Base-by-base conservation (phyloP, 2,888 invertebrate species). In the Smittia aterrima region DNA sequence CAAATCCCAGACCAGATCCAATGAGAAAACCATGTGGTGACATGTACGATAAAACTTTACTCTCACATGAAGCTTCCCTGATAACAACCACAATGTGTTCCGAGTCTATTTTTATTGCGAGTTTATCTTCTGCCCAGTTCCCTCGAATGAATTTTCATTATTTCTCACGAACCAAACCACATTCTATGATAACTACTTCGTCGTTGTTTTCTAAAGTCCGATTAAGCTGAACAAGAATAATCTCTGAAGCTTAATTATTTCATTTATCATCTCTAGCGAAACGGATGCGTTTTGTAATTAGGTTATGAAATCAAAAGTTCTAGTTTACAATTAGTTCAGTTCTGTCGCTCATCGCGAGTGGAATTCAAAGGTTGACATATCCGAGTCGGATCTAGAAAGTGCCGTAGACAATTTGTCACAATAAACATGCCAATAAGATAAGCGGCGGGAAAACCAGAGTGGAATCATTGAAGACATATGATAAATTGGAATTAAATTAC, bases 361-460 rank as follows among this genome's bases (percentile, higher is more conserved):
- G 22, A 3, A 58, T 7, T 20, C 47, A 47, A 47, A 47, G 47
- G 47, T 47, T 47, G 11, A n/a, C 11, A 47, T n/a, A 16, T 47
- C n/a, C 47, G 11, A 47, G 27, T 27, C 58, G 64, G 4, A 27
- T 1, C 22, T 27, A 27, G 16, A 27, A 9, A 64, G 27, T 25
- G 3, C 4, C 7, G 20, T 64, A 20, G 64, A 27, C 64, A 64
- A 72, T 72, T 62, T 72, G 72, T 72, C 72, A 72, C 54, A 54
- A 72, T 72, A 72, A 72, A 72, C 54, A 72, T 72, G 72, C 72
- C 72, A 72, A 72, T 72, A 22, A 38, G 72, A 72, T 72, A 72
- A 72, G 72, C 62, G 20, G 20, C 38, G 27, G 22, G 24, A 72
- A 72, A 72, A 72, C 54, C 27, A 38, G 22, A 22, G 13, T 47